These are phyloP conservation scores for Alosa alosa DNA, from an alignment of 2,113 vertebrate species.

Conservation along the genomic window DNA sequence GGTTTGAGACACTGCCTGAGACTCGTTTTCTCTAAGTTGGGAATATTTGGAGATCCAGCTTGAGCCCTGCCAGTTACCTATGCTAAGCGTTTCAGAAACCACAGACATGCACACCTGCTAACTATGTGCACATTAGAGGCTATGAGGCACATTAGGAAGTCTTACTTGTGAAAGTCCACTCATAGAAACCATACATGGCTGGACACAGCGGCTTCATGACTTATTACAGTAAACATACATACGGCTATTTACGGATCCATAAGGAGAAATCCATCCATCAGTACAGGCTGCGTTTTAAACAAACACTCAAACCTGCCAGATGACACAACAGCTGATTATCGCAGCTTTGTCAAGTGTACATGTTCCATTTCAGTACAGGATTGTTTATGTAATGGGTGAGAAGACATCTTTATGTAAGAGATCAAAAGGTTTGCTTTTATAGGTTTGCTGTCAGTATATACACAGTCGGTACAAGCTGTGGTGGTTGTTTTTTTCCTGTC, in stretches of 20 bases:
- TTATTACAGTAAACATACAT: too few species aligned
- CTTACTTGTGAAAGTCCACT: too few species aligned
- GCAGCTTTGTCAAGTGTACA: background rate
- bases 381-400: background rate
- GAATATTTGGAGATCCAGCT: too few species aligned
- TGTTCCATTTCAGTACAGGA: background rate
- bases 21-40: too few species aligned
- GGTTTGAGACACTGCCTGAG: too few species aligned
- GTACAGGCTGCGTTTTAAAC: background rate
- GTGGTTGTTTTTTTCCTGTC: background rate
- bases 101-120: too few species aligned
- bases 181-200: too few species aligned
- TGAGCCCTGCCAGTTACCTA: too few species aligned
- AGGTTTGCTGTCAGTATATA: background rate
- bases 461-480: background rate
- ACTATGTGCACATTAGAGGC: too few species aligned
- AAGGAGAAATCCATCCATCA: background rate
- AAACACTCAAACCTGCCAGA: background rate
- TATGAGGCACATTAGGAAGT: too few species aligned
- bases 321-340: background rate
- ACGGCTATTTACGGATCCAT: background rate
- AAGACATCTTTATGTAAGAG: background rate
- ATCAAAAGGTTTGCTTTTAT: background rate
- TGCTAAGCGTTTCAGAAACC: too few species aligned
- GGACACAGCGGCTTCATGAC: too few species aligned